Evolutionary conservation across 2,888 invertebrate species (phyloP).

Genomic region (Apomyelois bistriatella): DNA sequence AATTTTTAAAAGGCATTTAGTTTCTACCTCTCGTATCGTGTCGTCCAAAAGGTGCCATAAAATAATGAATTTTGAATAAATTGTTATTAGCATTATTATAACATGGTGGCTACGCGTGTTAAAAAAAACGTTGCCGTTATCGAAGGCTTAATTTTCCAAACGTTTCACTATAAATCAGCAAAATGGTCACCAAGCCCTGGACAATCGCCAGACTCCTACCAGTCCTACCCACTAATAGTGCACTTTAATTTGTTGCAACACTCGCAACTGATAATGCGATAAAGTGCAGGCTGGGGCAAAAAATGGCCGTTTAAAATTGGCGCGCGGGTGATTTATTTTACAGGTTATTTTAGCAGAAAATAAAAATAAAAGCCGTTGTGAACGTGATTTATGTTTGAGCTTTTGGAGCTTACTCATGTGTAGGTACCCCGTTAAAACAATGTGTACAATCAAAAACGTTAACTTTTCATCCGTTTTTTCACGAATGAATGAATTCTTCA

Average conservation of each 20-base stretch:
- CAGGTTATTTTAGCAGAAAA: background rate
- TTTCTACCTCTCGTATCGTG: too few relatives aligned
- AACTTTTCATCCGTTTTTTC: too few relatives aligned
- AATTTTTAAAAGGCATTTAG: too few relatives aligned
- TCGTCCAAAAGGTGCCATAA: too few relatives aligned
- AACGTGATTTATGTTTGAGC: too few relatives aligned
- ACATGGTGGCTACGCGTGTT: too few relatives aligned
- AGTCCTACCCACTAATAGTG: background rate
- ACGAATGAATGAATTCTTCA: too few relatives aligned
- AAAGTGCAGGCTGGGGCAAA: background rate
- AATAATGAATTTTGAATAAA: too few relatives aligned
- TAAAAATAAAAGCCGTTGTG: background rate
- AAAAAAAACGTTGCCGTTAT: background rate
- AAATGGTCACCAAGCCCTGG: background rate
- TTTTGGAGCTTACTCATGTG: too few relatives aligned
- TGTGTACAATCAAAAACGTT: too few relatives aligned
- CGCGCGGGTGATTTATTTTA: background rate
- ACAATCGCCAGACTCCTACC: conserved; percentile 3
- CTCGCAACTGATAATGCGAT: conserved; percentile 7
- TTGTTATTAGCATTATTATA: too few relatives aligned
- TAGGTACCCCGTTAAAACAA: too few relatives aligned
- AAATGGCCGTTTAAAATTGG: background rate
- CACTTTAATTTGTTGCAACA: conserved; percentile 7
- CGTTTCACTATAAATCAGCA: background rate
- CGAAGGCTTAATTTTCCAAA: background rate